A percentile compares a stretch with the other conserved stretches of the same genome.
Evolutionary conservation across 2,797 vertebrate genomes (phyloP).

Genomic region (Anguilla pacifica): DNA sequence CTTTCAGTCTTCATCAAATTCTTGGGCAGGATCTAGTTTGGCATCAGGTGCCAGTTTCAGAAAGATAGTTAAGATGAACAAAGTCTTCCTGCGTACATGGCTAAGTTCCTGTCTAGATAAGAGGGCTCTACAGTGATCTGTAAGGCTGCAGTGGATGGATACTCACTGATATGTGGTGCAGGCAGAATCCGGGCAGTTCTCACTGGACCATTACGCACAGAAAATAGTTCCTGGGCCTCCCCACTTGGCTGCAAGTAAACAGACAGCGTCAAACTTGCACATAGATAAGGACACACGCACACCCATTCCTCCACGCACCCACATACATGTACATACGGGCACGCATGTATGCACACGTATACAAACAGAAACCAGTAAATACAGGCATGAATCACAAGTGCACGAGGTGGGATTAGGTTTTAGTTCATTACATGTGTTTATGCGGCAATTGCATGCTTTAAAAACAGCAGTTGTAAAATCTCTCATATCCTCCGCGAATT

Average conservation of each 20-base stretch:
- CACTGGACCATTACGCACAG: conserved; percentile 90
- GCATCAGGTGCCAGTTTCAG: neutral
- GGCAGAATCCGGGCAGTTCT: conserved; percentile 88
- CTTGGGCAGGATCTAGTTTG: neutral
- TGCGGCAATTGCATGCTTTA: neutral
- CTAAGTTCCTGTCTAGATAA: neutral
- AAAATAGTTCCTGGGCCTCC: conserved; percentile 96
- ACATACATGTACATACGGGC: neutral
- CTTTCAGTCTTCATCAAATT: neutral
- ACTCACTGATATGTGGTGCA: conserved; percentile 92
- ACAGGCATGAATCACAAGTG: neutral
- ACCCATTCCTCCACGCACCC: conserved; percentile 2
- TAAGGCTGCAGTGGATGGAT: neutral
- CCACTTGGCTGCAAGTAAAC: conserved; percentile 80
- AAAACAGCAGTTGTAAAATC: neutral
- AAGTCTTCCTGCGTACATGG: neutral
- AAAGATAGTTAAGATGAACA: neutral
- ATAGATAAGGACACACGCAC: conserved; percentile 15
- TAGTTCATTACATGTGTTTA: neutral
- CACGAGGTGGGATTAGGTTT: neutral
- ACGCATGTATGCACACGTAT: neutral
- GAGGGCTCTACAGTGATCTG: neutral
- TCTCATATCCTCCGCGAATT: neutral
- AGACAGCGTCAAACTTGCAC: conserved; percentile 20
- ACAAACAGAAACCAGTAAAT: neutral